Evolutionary conservation across 2,797 vertebrate genomes (phyloP).

Genomic region (Nyctalus aviator): DNA sequence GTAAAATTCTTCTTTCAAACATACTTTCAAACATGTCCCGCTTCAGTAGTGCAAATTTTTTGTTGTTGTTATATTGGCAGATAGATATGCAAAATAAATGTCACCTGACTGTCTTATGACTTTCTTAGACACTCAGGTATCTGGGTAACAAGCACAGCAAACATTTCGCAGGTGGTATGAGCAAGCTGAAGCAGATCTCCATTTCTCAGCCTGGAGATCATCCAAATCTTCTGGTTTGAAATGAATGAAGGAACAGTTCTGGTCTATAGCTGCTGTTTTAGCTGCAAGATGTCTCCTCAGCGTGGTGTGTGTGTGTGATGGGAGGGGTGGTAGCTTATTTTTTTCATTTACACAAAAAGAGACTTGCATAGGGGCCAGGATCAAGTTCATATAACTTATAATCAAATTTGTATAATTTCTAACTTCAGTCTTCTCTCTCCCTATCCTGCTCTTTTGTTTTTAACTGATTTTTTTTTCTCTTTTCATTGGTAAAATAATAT

Average conservation of each 20-base stretch:
- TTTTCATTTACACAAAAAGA: background rate
- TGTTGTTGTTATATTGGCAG: slow-evolving; percentile 42
- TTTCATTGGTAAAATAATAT: background rate
- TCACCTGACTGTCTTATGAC: slow-evolving; percentile 38
- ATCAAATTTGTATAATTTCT: slow-evolving; percentile 12
- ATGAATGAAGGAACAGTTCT: background rate
- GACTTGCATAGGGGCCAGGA: background rate
- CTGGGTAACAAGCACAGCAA: background rate
- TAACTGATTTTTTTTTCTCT: background rate
- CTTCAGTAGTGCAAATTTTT: background rate
- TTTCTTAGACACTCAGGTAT: slow-evolving; percentile 9
- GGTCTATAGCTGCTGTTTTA: background rate
- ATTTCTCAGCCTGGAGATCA: slow-evolving; percentile 4
- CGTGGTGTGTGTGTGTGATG: background rate
- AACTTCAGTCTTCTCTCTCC: background rate
- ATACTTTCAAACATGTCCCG: background rate
- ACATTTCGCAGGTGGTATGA: background rate
- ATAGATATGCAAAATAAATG: slow-evolving; percentile 36
- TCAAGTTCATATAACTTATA: background rate
- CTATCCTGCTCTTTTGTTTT: background rate
- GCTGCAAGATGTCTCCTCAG: background rate
- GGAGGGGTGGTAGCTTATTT: background rate
- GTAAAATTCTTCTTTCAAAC: background rate
- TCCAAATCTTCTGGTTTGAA: background rate
- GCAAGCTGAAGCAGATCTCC: background rate